Conservation (phyloP, 2,113 vertebrate genomes). For the Formicarius rufipectus region DNA sequence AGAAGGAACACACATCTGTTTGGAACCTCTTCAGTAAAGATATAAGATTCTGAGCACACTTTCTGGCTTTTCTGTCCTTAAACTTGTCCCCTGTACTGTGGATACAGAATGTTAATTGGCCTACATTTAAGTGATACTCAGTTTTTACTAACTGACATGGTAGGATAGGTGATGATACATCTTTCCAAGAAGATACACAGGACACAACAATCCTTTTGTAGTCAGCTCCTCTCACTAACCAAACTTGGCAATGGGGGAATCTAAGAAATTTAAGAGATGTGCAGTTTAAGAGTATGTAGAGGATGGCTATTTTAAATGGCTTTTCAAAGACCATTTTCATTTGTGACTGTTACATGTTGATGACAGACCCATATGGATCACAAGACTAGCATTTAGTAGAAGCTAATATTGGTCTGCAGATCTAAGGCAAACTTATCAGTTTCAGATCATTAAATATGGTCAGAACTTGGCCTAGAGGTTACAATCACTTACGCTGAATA, state of each 20-base stretch:
- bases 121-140: neutral
- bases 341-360: neutral
- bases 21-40: neutral
- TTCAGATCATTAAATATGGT: neutral
- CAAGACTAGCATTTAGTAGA: neutral
- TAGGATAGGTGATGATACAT: neutral
- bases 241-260: neutral
- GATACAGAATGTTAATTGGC: neutral
- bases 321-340: neutral
- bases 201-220: neutral
- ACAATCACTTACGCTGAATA: neutral
- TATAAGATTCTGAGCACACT: neutral
- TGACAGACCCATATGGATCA: neutral
- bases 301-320: neutral
- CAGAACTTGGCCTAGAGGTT: neutral
- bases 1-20: neutral
- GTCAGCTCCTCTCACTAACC: neutral
- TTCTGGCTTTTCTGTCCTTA: neutral
- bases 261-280: neutral
- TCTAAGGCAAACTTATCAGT: neutral
- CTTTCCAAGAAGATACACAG: neutral
- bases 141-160: neutral
- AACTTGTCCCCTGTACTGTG: neutral
- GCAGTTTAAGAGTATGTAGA: neutral
- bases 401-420: neutral